These are phyloP conservation scores for Syngnathus floridae DNA, from an alignment of 2,113 vertebrate genomes.

Conservation along the genomic window DNA sequence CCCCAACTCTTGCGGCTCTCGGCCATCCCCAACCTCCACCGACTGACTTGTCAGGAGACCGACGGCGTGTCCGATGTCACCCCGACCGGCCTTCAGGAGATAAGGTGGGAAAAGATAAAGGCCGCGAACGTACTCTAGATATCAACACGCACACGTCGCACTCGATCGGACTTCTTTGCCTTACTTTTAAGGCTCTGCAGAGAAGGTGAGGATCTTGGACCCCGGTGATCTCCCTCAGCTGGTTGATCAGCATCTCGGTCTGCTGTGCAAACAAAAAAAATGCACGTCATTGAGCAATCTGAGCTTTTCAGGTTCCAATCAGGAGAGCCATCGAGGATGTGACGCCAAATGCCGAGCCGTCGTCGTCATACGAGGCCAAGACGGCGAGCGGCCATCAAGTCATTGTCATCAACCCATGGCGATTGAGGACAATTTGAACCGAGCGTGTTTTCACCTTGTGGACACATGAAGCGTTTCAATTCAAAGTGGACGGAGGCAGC, in stretches of 20 bases:
- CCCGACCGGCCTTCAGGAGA: slow-evolving; percentile 78
- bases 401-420: not conserved
- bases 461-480: slow-evolving; percentile 17
- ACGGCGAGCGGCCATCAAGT: not conserved
- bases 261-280: slow-evolving; percentile 45
- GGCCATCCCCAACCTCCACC: slow-evolving; percentile 49
- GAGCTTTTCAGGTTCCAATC: too few relatives aligned
- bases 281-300: not conserved
- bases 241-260: slow-evolving; percentile 83
- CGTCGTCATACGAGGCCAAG: slow-evolving; percentile 2
- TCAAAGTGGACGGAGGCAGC: slow-evolving; percentile 21
- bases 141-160: not conserved
- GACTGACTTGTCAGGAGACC: slow-evolving; percentile 76
- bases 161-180: slow-evolving; percentile 12
- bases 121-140: not conserved
- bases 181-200: slow-evolving; percentile 81
- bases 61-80: slow-evolving; percentile 85
- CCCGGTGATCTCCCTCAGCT: slow-evolving; percentile 91
- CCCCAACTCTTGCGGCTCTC: slow-evolving; percentile 56
- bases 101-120: slow-evolving; percentile 2
- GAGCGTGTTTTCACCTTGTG: slow-evolving; percentile 28
- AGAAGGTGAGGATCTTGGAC: slow-evolving; percentile 83
- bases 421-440: not conserved
- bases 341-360: slow-evolving; percentile 10
- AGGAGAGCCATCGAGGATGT: too few relatives aligned